Base-by-base conservation (phyloP, 2,113 vertebrate species). In the Setophaga petechia region DNA sequence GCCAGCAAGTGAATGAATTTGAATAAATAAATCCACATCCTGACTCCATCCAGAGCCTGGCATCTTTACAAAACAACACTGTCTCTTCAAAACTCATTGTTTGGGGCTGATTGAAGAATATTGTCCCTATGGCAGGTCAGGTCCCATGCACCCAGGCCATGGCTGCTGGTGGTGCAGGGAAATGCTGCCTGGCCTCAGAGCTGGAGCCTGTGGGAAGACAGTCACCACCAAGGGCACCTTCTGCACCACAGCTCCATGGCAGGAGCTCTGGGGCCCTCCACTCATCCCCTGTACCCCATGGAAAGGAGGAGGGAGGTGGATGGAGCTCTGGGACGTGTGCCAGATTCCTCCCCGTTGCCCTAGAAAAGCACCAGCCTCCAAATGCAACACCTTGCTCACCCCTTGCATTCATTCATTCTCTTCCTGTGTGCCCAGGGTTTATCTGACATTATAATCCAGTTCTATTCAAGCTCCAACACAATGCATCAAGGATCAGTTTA, bases 231-330 rank as follows among this genome's bases (percentile, higher is more conserved):
- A 30, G 0, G 0, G 24, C 52, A 39, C 11, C 21, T 68, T 33
- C 35, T 63, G 72, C 19, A 67, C 43, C 66, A 24, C n/a, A 6
- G 10, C 28, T 46, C 19, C 33, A 9, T 2, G 18, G 59, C 43
- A 67, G 55, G 33, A 69, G 10, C 12, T 31, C 72, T 69, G 35
- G 27, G 19, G 17, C 15, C 5, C 31, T 73, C 66, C 51, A 37
- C 25, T 14, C 47, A 41, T 30, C 24, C 11, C 24, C 35, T 52
- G 22, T 5, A 18, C 0, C 1, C 23, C 35, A 23, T 0, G 3
- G 49, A 65, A 91, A 44, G 49, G 62, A 49, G 95, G 17, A 27
- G 6, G 18, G 55, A 86, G 12, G 35, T 9, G 52, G 30, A n/a
- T 21, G 54, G 75, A 89, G 27, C 22, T 58, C 46, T 81, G 47